These are phyloP conservation scores for Crax fasciolata DNA, from an alignment of 2,797 vertebrate species.

Conservation along the genomic window DNA sequence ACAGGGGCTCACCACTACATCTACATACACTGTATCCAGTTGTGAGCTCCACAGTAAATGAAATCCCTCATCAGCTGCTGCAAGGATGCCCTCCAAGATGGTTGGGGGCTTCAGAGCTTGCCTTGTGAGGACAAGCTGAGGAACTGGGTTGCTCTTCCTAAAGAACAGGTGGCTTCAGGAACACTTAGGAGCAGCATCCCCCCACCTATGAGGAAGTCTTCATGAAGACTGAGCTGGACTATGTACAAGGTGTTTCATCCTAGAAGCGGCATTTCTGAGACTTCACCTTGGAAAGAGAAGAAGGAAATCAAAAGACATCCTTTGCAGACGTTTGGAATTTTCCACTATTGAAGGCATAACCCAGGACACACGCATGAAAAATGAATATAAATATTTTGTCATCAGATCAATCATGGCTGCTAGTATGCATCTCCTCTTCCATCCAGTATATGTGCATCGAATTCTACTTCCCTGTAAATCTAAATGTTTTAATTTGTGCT, in stretches of 20 bases:
- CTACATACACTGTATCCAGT: not conserved
- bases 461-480: not conserved
- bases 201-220: not conserved
- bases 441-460: not conserved
- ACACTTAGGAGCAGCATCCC: not conserved
- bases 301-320: not conserved
- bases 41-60: not conserved
- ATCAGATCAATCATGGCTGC: not conserved
- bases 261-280: not conserved
- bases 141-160: not conserved
- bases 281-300: not conserved
- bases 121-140: not conserved
- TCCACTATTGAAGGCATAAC: not conserved
- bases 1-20: not conserved
- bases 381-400: not conserved
- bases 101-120: not conserved
- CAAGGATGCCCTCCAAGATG: not conserved
- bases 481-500: not conserved
- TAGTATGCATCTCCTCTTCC: not conserved
- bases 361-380: not conserved
- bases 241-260: not conserved
- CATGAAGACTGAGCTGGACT: not conserved
- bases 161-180: not conserved
- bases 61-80: not conserved
- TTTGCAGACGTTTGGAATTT: not conserved